phyloP scores from a whole-genome alignment of 2,888 invertebrate species.

The Ametastegia equiseti region DNA sequence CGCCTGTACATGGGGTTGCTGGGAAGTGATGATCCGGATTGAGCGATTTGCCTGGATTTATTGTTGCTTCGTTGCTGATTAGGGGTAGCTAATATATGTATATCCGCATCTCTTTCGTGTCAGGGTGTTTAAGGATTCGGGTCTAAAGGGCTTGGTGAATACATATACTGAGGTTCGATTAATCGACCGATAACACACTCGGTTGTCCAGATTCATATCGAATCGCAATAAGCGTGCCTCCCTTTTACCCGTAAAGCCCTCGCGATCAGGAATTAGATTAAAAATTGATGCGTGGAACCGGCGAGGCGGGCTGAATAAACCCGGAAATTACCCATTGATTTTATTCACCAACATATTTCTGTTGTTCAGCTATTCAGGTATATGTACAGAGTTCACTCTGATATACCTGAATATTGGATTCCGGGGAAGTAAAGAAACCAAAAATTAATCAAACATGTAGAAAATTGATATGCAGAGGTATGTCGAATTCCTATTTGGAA shows the following conservation, averaged over 20 bases:
- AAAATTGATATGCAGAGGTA: no score
- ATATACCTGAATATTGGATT: neutral
- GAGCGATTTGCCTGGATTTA: neutral
- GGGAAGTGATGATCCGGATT: neutral
- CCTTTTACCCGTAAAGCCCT: neutral
- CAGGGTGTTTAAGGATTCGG: conserved; percentile 4
- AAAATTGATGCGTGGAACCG: neutral
- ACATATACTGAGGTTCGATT: neutral
- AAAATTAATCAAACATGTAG: no score
- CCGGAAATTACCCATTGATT: conserved; percentile 30
- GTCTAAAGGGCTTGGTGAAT: neutral
- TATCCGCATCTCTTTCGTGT: neutral
- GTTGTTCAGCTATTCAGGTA: neutral
- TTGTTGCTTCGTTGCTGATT: neutral
- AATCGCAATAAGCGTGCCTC: conserved; percentile 28
- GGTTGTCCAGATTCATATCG: conserved; percentile 36
- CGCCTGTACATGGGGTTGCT: neutral
- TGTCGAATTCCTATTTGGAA: no score
- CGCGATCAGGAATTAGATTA: conserved; percentile 21
- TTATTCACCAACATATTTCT: neutral
- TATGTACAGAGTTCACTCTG: neutral
- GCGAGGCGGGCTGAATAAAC: neutral
- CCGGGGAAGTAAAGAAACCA: neutral
- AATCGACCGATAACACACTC: neutral
- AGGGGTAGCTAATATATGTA: neutral